Conservation (phyloP, 1,140 invertebrate species). For the Copidosoma floridanum region DNA sequence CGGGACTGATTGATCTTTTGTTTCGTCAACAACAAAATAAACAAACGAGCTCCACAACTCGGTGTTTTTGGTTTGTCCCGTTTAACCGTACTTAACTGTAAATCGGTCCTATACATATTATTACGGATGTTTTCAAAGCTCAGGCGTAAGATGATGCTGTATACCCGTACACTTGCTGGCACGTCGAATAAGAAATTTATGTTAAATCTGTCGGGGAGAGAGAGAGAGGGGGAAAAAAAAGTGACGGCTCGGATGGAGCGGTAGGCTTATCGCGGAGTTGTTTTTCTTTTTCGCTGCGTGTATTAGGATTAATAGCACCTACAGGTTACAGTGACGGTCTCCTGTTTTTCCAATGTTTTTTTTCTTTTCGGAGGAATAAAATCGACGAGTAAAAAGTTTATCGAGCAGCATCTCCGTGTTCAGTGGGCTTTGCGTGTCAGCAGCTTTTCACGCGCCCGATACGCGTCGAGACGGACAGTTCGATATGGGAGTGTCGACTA, state of each 20-base stretch:
- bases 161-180: conserved; percentile 13
- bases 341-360: not conserved
- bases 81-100: conserved; percentile 24
- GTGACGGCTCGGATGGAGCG: conserved; percentile 4
- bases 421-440: too few relatives aligned
- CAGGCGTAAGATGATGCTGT: not conserved
- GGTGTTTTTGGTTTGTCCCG: too few relatives aligned
- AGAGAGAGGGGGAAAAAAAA: not conserved
- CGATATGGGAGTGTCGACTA: too few relatives aligned
- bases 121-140: conserved; percentile 22
- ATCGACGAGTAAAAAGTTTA: too few relatives aligned
- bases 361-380: too few relatives aligned
- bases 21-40: too few relatives aligned
- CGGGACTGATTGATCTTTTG: too few relatives aligned
- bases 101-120: conserved; percentile 23
- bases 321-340: conserved; percentile 10
- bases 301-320: conserved; percentile 15
- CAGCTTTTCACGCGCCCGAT: too few relatives aligned
- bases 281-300: conserved; percentile 1
- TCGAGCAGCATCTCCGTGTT: too few relatives aligned
- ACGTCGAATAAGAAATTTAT: conserved; percentile 19
- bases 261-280: conserved; percentile 2
- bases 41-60: too few relatives aligned
- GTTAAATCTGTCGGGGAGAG: too few relatives aligned
- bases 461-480: too few relatives aligned